Evolutionary conservation across 2,888 invertebrate species (phyloP), one percentile per base, ranked within the genome.

Genomic region (Sussaba pulchella): DNA sequence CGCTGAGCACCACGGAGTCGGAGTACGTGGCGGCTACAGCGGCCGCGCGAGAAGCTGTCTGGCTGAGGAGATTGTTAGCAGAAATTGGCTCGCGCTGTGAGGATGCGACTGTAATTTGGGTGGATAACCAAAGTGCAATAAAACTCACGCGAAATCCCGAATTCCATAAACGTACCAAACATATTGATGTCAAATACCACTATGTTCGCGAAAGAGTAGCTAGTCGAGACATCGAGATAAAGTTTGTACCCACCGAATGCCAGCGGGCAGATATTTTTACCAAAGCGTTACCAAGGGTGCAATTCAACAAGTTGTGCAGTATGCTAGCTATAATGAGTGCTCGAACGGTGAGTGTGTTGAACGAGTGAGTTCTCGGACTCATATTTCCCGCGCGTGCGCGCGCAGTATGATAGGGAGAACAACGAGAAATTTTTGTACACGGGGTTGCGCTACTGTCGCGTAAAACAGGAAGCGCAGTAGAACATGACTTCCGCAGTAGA

Each of bases 1-100:
- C 84, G 5, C 77, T 75, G 73, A 81, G 82, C 6, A 84, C 85
- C 0, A 82, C 84, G 1, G 86, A 86, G 64, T 84, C 85, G 14
- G 85, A 88, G 54, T 82, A 84, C 36, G 79, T 87, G 26, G 86
- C 86, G 0, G 79, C 85, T 21, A 78, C 72, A 43, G 73, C 78
- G 1, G 82, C 81, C 2, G 83, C 78, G 1, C 73, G 75, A 64
- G 85, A 86, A 47, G 54, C 82, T 5, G 50, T 86, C n/a, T 86
- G 86, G 85, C 41, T 84, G 36, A 69, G 72, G 17, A 41, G 39
- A 19, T 52, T 86, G 8, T 8, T 86, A 0, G 17, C 41, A 19
- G 83, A 80, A 36, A 66, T 85, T 39, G 80, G 77, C 0, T 31
- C 72, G 6, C 47, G 59, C 6, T 72, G 76, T 57, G 59, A 78